Conservation (phyloP, 2,888 invertebrate genomes). For the Listrodromus nycthemerus region DNA sequence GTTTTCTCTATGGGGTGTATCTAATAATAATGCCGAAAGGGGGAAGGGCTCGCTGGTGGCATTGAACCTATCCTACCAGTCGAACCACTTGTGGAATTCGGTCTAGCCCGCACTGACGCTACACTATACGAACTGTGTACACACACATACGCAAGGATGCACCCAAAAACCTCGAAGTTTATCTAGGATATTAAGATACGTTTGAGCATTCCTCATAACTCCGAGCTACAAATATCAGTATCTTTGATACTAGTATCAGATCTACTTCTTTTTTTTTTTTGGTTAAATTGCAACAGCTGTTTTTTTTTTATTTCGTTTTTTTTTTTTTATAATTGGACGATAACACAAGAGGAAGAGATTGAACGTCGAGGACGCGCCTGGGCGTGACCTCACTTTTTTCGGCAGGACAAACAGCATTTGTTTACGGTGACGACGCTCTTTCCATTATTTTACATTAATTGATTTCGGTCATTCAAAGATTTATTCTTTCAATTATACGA, state of each 20-base stretch:
- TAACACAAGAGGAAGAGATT: not conserved
- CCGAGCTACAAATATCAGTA: not conserved
- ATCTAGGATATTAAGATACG: not conserved
- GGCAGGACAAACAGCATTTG: too few relatives aligned
- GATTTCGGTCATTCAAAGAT: too few relatives aligned
- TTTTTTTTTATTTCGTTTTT: not conserved
- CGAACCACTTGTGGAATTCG: slow-evolving; percentile 64
- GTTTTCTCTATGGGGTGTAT: slow-evolving; percentile 16
- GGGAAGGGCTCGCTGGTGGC: slow-evolving; percentile 51
- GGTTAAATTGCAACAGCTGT: not conserved
- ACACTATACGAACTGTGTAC: slow-evolving; percentile 2
- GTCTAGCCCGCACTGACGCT: slow-evolving; percentile 43
- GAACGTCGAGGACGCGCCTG: not conserved
- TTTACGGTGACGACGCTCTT: too few relatives aligned
- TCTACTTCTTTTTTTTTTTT: not conserved
- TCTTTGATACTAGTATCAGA: not conserved
- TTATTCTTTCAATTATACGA: too few relatives aligned
- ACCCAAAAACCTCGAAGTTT: slow-evolving; percentile 22
- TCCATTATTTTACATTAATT: too few relatives aligned
- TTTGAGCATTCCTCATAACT: not conserved
- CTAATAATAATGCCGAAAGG: slow-evolving; percentile 9
- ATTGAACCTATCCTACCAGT: slow-evolving; percentile 60
- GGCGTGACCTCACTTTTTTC: not conserved
- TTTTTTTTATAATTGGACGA: slow-evolving; percentile 1
- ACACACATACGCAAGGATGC: slow-evolving; percentile 33